Percentiles rank a stretch among this genome's conserved stretches.
Evolutionary conservation across 2,113 vertebrate genomes (phyloP).

Genomic region (Alosa alosa): DNA sequence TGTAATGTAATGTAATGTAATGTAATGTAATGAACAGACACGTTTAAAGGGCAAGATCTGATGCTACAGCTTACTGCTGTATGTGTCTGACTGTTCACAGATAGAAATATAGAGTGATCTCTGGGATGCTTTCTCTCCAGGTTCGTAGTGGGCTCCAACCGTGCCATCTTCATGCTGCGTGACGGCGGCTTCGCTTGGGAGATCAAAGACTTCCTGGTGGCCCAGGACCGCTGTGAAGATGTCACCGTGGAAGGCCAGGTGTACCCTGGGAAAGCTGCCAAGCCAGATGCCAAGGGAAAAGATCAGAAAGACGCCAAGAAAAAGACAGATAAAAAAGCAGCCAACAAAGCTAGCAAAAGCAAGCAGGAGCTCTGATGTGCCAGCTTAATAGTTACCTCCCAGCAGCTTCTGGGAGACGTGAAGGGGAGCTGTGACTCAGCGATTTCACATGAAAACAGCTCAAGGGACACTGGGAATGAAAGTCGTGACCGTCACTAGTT

Average conservation of each 20-base stretch:
- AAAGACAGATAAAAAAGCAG: conserved; percentile 73
- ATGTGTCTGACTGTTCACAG: background rate
- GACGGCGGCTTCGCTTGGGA: conserved; percentile 94
- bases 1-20: no score
- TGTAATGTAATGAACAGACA: no score
- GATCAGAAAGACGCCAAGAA: conserved; percentile 75
- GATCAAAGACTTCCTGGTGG: conserved; percentile 90
- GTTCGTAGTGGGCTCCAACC: conserved; percentile 95
- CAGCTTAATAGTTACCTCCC: background rate
- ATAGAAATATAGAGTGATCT: background rate
- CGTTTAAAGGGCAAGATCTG: no score
- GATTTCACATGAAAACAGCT: background rate
- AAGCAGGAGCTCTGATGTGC: conserved; percentile 81
- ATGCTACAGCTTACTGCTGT: background rate
- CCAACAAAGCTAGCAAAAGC: conserved; percentile 68
- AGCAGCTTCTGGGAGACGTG: background rate
- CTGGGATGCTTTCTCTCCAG: conserved; percentile 59
- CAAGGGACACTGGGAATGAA: background rate
- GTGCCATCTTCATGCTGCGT: conserved; percentile 95
- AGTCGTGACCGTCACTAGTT: background rate
- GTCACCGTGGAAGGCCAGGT: conserved; percentile 97
- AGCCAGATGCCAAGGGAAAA: conserved; percentile 70
- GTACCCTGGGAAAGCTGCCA: conserved; percentile 83
- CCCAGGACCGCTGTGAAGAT: conserved; percentile 86
- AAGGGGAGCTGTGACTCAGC: background rate